Base-by-base conservation (phyloP, 2,113 vertebrate genomes). In the Turdus rufiventris region DNA sequence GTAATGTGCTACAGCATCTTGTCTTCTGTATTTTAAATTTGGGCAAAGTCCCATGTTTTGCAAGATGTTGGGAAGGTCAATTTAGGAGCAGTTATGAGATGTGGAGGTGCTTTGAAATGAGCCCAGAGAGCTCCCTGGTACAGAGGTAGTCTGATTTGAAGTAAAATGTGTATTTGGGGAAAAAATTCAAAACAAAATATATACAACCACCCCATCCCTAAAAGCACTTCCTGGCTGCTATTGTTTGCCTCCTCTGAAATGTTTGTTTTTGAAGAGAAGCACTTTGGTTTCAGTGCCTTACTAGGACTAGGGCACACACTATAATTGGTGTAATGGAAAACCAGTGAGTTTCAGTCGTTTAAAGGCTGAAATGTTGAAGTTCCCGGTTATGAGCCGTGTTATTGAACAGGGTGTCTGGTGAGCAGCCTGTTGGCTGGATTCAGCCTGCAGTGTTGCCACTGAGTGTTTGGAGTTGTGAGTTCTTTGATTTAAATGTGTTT, bases 331-430 rank as follows among this genome's bases (percentile, higher is more conserved):
- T 70, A 20, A 42, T 36, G 43, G 54, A 51, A 70, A 89, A 38
- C 18, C 19, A 33, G 8, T 18, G 45, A 60, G 7, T 58, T 62
- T n/a, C 26, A 51, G n/a, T 84, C 19, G 60, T 40, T 48, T 26
- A 40, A 31, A 79, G 71, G 31, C 8, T 74, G 50, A 66, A 70
- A 51, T 63, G 31, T 78, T 91, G 31, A 48, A 78, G n/a, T 80
- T 12, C 1, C 7, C 1, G 0, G 6, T 54, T 58, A 19, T 24
- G 8, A 50, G 9, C 53, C 40, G 20, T 54, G 26, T 38, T 70
- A 45, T 33, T 81, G 65, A 45, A 3, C 18, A 54, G 15, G 50
- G 43, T 6, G 38, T 65, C 29, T 2, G 5, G 45, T 34, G 82
- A 83, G 78, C 63, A n/a, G 38, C 20, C 75, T 2, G 1, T 28